These are phyloP conservation scores for Pholis gunnellus DNA, from an alignment of 2,113 vertebrate species.

Conservation along the genomic window DNA sequence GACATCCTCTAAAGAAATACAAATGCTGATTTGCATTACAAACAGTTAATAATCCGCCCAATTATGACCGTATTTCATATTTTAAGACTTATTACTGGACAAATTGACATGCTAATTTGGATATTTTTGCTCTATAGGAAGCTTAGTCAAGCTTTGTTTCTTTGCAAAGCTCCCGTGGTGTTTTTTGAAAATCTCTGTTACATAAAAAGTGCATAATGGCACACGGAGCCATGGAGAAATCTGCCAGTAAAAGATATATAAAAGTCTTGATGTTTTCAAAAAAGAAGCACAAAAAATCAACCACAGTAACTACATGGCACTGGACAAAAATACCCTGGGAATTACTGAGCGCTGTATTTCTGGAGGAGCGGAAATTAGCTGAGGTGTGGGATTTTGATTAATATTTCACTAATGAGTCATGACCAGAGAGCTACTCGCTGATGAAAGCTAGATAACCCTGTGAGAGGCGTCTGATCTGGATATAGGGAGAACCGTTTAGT, in stretches of 20 bases:
- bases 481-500: neutral
- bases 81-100: slow-evolving; percentile 23
- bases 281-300: slow-evolving; percentile 34
- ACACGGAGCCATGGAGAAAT: neutral
- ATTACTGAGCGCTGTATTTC: slow-evolving; percentile 57
- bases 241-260: slow-evolving; percentile 9
- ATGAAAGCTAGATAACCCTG: slow-evolving; percentile 7
- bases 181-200: slow-evolving; percentile 13
- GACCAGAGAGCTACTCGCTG: slow-evolving; percentile 26
- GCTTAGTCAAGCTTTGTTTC: neutral
- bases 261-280: slow-evolving; percentile 36
- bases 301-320: neutral
- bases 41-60: slow-evolving; percentile 4
- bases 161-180: slow-evolving; percentile 10
- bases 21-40: neutral
- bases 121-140: neutral
- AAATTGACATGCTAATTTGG: neutral
- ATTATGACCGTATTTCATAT: neutral
- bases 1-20: neutral
- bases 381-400: slow-evolving; percentile 64
- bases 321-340: slow-evolving; percentile 53
- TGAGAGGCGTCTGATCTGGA: slow-evolving; percentile 11
- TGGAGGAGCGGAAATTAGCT: slow-evolving; percentile 65
- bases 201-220: slow-evolving; percentile 31
- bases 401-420: slow-evolving; percentile 61